Percentiles rank a stretch among this genome's conserved stretches.
phyloP scores from a whole-genome alignment of 2,888 invertebrate species.

The Drosophila mulleri region DNA sequence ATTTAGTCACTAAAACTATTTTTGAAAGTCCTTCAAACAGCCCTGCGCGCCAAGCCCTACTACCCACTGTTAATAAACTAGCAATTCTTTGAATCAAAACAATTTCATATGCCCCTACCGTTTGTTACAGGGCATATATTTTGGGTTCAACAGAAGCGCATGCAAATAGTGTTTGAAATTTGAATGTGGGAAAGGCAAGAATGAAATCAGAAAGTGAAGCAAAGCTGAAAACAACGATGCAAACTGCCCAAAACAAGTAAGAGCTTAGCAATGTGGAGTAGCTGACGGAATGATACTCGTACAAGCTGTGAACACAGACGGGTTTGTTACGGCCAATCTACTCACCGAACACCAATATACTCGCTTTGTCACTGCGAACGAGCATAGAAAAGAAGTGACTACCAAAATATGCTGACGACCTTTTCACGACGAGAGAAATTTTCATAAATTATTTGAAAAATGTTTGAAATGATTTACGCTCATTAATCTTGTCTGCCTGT shows the following conservation, averaged over 20 bases:
- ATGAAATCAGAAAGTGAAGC: conserved; percentile 35
- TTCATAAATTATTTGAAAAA: conserved; percentile 68
- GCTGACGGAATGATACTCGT: neutral
- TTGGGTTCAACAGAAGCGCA: neutral
- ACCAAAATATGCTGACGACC: conserved; percentile 58
- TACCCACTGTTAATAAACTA: neutral
- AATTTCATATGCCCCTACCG: too few relatives aligned
- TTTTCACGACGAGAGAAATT: conserved; percentile 46
- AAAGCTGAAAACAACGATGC: conserved; percentile 35
- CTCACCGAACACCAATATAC: neutral
- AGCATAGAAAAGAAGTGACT: conserved; percentile 47
- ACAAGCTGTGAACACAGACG: neutral
- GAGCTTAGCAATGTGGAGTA: conserved; percentile 8
- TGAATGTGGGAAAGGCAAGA: conserved; percentile 27
- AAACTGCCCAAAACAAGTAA: conserved; percentile 41
- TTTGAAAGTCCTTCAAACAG: too few relatives aligned
- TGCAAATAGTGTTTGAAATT: conserved; percentile 12
- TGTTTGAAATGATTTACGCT: conserved; percentile 64
- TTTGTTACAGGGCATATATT: neutral
- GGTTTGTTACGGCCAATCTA: too few relatives aligned
- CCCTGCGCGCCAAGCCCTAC: too few relatives aligned
- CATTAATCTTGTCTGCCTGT: conserved; percentile 60
- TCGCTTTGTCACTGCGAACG: neutral
- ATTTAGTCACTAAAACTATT: too few relatives aligned
- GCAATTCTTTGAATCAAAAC: neutral